A percentile compares a stretch with the other conserved stretches of the same genome.
These are phyloP conservation scores for Phrynocephalus vlangalii DNA, from an alignment of 2,797 vertebrate genomes.

Conservation along the genomic window DNA sequence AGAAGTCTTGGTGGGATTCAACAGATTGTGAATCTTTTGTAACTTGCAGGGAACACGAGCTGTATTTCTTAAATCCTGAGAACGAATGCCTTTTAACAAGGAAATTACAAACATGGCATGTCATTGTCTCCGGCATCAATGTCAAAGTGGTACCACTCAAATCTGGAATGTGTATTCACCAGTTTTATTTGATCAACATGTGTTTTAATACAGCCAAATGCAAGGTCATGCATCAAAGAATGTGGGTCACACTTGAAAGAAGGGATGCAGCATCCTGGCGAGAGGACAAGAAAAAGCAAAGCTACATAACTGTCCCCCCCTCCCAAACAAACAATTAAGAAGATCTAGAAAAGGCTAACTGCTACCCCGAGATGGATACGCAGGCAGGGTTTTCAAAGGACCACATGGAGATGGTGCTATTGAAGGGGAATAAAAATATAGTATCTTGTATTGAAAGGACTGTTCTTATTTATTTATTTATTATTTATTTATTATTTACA, in stretches of 20 bases:
- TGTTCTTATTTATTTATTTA: no score
- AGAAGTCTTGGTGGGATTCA: background rate
- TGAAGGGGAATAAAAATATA: background rate
- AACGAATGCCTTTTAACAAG: slow-evolving; percentile 10
- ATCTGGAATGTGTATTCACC: slow-evolving; percentile 35
- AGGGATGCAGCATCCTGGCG: slow-evolving; percentile 29
- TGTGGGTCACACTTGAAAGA: slow-evolving; percentile 42
- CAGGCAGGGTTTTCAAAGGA: background rate
- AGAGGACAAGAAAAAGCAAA: slow-evolving; percentile 30
- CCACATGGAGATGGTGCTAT: background rate
- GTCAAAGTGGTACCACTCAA: slow-evolving; percentile 24
- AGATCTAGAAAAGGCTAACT: slow-evolving; percentile 6
- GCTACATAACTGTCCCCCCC: slow-evolving; percentile 13
- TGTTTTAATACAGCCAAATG: slow-evolving; percentile 42
- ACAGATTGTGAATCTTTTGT: background rate
- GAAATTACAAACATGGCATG: background rate
- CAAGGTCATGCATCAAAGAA: slow-evolving; percentile 30
- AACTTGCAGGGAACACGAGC: background rate
- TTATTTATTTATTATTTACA: no score
- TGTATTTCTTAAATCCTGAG: slow-evolving; percentile 3
- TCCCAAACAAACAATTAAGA: slow-evolving; percentile 7
- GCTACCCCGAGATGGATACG: slow-evolving; percentile 7
- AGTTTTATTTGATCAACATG: slow-evolving; percentile 41
- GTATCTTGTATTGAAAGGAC: background rate
- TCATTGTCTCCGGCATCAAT: slow-evolving; percentile 8